These are phyloP conservation scores for Coregonus sp. DNA, from an alignment of 2,797 vertebrate species.

Conservation along the genomic window DNA sequence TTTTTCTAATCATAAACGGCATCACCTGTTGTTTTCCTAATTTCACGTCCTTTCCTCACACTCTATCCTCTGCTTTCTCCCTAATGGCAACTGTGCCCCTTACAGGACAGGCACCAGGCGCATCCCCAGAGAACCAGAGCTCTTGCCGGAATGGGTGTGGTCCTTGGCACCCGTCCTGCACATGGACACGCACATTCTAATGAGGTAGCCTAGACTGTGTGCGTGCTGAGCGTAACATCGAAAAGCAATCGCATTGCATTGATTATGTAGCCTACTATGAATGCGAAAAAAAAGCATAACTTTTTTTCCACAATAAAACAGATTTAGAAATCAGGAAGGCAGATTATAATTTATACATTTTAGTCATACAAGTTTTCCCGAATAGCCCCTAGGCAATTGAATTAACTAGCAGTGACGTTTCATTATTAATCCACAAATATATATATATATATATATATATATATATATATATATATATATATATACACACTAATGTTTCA, in stretches of 20 bases:
- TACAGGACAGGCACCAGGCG: conserved; percentile 19
- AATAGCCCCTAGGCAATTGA: neutral
- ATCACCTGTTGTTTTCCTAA: neutral
- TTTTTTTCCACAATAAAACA: neutral
- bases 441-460: too few species aligned
- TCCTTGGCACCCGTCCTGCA: conserved; percentile 57
- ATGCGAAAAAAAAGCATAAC: neutral
- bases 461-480: neutral
- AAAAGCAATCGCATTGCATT: conserved; percentile 13
- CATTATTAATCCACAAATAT: conserved; percentile 9
- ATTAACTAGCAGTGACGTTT: conserved; percentile 26
- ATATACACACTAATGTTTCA: neutral
- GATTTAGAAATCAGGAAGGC: neutral
- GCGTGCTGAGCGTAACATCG: neutral
- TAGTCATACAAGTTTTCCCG: neutral
- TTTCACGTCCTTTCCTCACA: neutral
- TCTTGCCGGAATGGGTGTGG: conserved; percentile 68
- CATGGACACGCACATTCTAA: conserved; percentile 55
- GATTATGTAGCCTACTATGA: neutral
- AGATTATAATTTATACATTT: neutral
- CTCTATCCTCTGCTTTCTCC: neutral
- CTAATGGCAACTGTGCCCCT: conserved; percentile 13
- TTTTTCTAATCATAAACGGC: neutral
- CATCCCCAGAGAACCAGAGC: conserved; percentile 34
- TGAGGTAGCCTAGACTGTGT: conserved; percentile 48